phyloP scores from a whole-genome alignment of 2,113 vertebrate species.

The Mustelus asterias region DNA sequence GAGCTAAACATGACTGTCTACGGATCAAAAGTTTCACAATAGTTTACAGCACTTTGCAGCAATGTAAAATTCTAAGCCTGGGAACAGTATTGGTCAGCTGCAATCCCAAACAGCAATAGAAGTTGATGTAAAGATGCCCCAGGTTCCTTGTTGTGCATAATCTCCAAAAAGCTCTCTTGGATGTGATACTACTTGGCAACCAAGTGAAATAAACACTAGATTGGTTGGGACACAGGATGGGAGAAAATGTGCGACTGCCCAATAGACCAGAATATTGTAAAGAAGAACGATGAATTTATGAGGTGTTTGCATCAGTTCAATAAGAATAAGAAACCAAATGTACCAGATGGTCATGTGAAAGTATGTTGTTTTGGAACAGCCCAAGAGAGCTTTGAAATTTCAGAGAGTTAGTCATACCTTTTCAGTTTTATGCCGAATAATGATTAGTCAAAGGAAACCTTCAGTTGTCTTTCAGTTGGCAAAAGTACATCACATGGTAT shows the following conservation, averaged over 20 bases:
- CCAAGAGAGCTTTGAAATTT: constrained; percentile 57
- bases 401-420: constrained; percentile 19
- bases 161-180: constrained; percentile 46
- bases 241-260: constrained; percentile 49
- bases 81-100: constrained; percentile 46
- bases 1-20: constrained; percentile 40
- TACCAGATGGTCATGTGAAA: constrained; percentile 43
- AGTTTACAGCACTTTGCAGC: constrained; percentile 58
- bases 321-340: constrained; percentile 4
- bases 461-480: constrained; percentile 19
- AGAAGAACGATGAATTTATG: neutral
- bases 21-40: constrained; percentile 56
- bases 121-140: constrained; percentile 31
- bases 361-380: constrained; percentile 62
- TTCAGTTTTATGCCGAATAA: constrained; percentile 29
- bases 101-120: constrained; percentile 42
- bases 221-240: constrained; percentile 40
- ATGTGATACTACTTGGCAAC: constrained; percentile 35
- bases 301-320: constrained; percentile 23
- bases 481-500: constrained; percentile 34
- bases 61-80: constrained; percentile 58
- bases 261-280: constrained; percentile 49
- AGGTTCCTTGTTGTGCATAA: constrained; percentile 43
- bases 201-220: constrained; percentile 37
- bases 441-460: constrained; percentile 23